A percentile compares a stretch with the other conserved stretches of the same genome.
phyloP scores from a whole-genome alignment of 2,797 vertebrate species.

The Lacerta agilis region DNA sequence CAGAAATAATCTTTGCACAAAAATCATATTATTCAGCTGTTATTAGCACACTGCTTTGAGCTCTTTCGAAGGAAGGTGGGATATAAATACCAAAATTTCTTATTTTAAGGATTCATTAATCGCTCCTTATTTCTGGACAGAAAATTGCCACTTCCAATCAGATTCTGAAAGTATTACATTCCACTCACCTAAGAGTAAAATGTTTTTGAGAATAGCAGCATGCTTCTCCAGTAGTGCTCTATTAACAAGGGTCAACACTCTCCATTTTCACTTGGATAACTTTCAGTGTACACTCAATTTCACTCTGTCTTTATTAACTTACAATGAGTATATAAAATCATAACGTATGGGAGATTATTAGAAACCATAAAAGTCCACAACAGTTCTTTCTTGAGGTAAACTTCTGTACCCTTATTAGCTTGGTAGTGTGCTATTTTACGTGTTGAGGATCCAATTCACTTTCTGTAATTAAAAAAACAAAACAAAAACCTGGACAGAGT shows the following conservation, averaged over 20 bases:
- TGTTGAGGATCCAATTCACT: slow-evolving; percentile 11
- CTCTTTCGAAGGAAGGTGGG: no score
- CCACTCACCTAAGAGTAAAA: neutral
- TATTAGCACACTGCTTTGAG: no score
- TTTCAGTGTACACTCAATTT: neutral
- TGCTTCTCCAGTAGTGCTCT: neutral
- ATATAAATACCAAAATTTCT: no score
- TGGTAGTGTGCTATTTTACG: neutral
- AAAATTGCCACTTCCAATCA: neutral
- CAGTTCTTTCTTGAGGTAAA: neutral
- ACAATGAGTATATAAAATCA: neutral
- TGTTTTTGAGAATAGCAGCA: neutral
- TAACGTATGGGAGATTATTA: neutral
- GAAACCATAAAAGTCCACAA: neutral
- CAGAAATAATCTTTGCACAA: neutral
- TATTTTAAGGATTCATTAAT: neutral
- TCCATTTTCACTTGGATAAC: neutral
- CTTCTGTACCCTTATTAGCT: neutral
- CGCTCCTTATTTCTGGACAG: neutral
- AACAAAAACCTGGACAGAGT: neutral
- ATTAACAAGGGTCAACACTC: neutral
- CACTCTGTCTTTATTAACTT: neutral
- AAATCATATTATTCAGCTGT: neutral
- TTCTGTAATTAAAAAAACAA: slow-evolving; percentile 18
- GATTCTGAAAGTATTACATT: neutral